Evolutionary conservation across 1,140 invertebrate species (phyloP).

Genomic region (Lepidurus couesii): DNA sequence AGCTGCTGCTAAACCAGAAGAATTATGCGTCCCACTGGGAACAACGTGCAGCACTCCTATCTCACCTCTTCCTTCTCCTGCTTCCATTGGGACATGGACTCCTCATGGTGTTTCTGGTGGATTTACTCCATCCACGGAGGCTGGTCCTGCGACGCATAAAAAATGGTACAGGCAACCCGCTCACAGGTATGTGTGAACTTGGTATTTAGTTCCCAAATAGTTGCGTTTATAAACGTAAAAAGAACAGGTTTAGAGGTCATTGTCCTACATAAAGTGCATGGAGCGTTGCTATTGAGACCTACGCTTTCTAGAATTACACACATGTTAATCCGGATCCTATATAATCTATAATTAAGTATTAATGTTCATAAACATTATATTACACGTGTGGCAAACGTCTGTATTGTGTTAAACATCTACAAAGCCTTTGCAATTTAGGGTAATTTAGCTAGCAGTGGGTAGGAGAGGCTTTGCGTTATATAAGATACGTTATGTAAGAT

Average conservation of each 20-base stretch:
- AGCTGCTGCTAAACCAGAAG: neutral
- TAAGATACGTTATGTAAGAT: neutral
- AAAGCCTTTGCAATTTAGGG: too few relatives aligned
- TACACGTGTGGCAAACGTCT: neutral
- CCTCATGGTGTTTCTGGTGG: conserved; percentile 7
- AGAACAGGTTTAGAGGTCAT: neutral
- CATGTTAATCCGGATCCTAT: neutral
- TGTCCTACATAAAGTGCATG: neutral
- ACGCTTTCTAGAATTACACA: neutral
- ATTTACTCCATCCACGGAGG: neutral
- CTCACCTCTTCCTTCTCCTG: neutral
- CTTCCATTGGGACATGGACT: neutral
- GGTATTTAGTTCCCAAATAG: neutral
- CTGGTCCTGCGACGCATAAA: neutral
- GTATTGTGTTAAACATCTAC: too few relatives aligned
- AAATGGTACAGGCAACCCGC: conserved; percentile 27
- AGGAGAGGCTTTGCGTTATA: too few relatives aligned
- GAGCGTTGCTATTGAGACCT: neutral
- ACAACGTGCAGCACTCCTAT: neutral
- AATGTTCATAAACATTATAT: neutral
- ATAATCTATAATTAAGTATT: neutral
- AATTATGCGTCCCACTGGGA: neutral
- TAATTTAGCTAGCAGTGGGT: too few relatives aligned
- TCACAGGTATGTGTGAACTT: conserved; percentile 27
- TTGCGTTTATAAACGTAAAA: neutral